Evolutionary conservation across 64 coral and sea anemone genomes (phyloP).

Genomic region (Porites lutea): DNA sequence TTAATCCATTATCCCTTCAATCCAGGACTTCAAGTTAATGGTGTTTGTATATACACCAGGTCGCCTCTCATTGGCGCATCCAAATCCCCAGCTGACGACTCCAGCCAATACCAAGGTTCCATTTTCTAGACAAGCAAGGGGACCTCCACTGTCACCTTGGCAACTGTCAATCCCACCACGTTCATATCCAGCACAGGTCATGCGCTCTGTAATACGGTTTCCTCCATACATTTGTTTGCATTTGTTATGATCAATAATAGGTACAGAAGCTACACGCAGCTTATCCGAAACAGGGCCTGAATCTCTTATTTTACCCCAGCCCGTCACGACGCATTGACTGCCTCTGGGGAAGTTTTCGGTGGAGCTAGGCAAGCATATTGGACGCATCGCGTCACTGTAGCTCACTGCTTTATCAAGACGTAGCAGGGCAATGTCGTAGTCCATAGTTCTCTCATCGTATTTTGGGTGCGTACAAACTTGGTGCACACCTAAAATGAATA

Average conservation of each 20-base stretch:
- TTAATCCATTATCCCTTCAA: neutral
- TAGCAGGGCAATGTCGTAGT: conserved; percentile 58
- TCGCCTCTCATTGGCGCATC: conserved; percentile 26
- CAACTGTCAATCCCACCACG: conserved; percentile 64
- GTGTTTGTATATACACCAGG: conserved; percentile 50
- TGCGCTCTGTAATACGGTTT: conserved; percentile 36
- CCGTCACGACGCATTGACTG: conserved; percentile 56
- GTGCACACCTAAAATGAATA: conserved; percentile 38
- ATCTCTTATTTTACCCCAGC: conserved; percentile 64
- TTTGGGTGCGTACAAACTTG: conserved; percentile 67
- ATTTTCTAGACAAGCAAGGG: conserved; percentile 39
- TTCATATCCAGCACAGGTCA: conserved; percentile 72
- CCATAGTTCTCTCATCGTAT: conserved; percentile 48
- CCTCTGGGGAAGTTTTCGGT: neutral
- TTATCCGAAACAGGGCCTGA: conserved; percentile 13
- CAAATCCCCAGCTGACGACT: conserved; percentile 56
- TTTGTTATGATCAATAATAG: conserved; percentile 37
- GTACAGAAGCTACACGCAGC: conserved; percentile 57
- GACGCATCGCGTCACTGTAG: conserved; percentile 50
- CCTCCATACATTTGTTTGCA: conserved; percentile 48
- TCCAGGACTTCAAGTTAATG: conserved; percentile 26
- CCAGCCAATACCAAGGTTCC: conserved; percentile 38
- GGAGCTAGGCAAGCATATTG: conserved; percentile 52
- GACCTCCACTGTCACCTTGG: conserved; percentile 64
- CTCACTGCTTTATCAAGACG: conserved; percentile 32